These are phyloP conservation scores for Meandrusa payeni DNA, from an alignment of 2,888 invertebrate species.

Conservation along the genomic window DNA sequence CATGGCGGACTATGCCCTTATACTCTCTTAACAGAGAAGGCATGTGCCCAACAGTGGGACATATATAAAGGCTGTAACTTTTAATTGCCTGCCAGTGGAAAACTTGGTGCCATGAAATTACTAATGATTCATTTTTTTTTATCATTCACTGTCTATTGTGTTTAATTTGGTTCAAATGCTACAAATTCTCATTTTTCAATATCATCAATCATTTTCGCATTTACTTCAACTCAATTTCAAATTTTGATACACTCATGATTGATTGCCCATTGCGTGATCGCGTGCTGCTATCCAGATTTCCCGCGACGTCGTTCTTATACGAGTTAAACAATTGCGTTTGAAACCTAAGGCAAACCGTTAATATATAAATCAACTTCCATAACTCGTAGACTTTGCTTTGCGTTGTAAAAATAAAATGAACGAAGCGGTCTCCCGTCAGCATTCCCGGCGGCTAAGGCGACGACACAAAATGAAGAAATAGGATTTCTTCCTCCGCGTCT, in stretches of 20 bases:
- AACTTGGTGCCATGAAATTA: too few species aligned
- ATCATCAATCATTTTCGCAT: constrained; percentile 76
- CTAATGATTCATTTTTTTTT: too few species aligned
- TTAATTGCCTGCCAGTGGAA: too few species aligned
- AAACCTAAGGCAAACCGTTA: constrained; percentile 35
- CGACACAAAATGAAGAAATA: constrained; percentile 65
- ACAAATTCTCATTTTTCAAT: too few species aligned
- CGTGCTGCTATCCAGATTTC: constrained; percentile 8
- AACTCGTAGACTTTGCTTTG: constrained; percentile 56
- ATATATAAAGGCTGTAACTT: too few species aligned
- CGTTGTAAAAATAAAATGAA: constrained; percentile 55
- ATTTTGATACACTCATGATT: constrained; percentile 73
- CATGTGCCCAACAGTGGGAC: too few species aligned
- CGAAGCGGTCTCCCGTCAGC: constrained; percentile 47
- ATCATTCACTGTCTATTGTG: too few species aligned
- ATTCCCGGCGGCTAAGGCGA: constrained; percentile 55
- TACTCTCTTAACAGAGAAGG: too few species aligned
- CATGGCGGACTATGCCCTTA: too few species aligned
- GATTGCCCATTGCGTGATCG: constrained; percentile 48
- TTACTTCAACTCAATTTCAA: constrained; percentile 76
- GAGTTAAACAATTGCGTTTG: constrained; percentile 12
- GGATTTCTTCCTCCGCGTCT: constrained; percentile 51
- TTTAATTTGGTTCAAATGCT: too few species aligned
- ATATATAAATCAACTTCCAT: constrained; percentile 58
- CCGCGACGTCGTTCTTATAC: constrained; percentile 2